Evolutionary conservation across 2,113 vertebrate genomes (phyloP), one percentile per base, ranked within the genome.

Genomic region (Casuarius casuarius): DNA sequence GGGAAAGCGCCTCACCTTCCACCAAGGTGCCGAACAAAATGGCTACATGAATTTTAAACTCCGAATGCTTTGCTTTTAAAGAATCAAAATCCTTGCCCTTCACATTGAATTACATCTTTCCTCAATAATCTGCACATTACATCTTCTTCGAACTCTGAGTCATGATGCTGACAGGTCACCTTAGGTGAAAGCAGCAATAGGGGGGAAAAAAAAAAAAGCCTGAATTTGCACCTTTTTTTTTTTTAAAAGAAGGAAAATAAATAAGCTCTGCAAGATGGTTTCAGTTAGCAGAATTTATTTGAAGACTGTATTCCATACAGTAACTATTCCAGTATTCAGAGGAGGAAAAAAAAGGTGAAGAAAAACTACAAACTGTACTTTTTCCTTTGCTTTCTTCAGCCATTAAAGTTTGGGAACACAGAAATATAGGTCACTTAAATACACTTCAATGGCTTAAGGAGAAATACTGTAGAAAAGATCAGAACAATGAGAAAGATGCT

Each of bases 81-180:
- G 20, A 61, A 33, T 28, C 9, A 66, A 67, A 92, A 61, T 54
- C n/a, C 40, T 63, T 46, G 28, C n/a, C 88, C 87, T 92, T 92
- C 11, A 2, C 49, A 23, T 71, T 78, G 48, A 72, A 90, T 79
- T 56, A 82, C 9, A 58, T 49, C 83, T 93, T 89, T 89, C 46
- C 72, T 95, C 73, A 56, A 79, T 85, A 92, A 91, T 82, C 42
- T 59, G 65, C 74, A 82, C 28, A 51, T n/a, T 65, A 58, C 49
- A 87, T 62, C 44, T 66, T 46, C 31, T 18, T 20, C 29, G 29
- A 92, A 63, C 83, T 95, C 61, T 2, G 1, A 94, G 70, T 90
- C 66, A 56, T 8, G 2, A 75, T 66, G 71, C 79, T 79, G 58
- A 91, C 63, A 87, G 90, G 62, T 92, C 59, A 83, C 20, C 54